Evolutionary conservation across 2,888 invertebrate genomes (phyloP).

Genomic region (Dexiosoma caninum): DNA sequence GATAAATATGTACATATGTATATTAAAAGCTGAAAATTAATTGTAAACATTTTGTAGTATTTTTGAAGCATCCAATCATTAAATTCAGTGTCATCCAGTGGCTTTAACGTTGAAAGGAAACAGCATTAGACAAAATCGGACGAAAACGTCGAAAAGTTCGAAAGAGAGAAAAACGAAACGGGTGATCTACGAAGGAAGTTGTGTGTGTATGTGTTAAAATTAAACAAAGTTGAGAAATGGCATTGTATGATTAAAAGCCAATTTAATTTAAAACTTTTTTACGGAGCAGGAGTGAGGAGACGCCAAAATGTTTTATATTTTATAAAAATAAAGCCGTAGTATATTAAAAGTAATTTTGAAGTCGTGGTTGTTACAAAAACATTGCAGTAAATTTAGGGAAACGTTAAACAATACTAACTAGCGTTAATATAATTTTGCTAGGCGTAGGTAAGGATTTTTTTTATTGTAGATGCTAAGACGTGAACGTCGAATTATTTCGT

Average conservation of each 20-base stretch:
- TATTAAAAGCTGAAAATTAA: background rate
- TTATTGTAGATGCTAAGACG: slow-evolving; percentile 26
- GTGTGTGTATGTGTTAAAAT: slow-evolving; percentile 60
- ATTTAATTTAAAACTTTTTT: slow-evolving; percentile 16
- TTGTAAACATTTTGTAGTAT: no score
- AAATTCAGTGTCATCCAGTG: background rate
- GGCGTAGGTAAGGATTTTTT: slow-evolving; percentile 35
- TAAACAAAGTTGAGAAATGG: slow-evolving; percentile 53
- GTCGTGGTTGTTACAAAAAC: slow-evolving; percentile 24
- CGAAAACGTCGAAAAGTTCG: background rate
- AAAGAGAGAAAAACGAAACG: slow-evolving; percentile 49
- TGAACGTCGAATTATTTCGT: slow-evolving; percentile 50
- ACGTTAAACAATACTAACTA: slow-evolving; percentile 41
- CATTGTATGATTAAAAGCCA: slow-evolving; percentile 42
- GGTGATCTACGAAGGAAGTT: slow-evolving; percentile 58
- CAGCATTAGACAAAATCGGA: background rate
- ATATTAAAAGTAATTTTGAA: slow-evolving; percentile 30
- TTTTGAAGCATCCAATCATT: background rate
- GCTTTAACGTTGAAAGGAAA: background rate
- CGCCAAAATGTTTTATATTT: slow-evolving; percentile 21
- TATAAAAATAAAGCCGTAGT: slow-evolving; percentile 32
- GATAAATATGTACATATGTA: no score
- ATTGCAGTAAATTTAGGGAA: slow-evolving; percentile 11
- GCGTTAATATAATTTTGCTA: slow-evolving; percentile 33
- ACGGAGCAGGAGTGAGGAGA: slow-evolving; percentile 54